Evolutionary conservation across 2,113 vertebrate species (phyloP).

Genomic region (Aleadryas rufinucha): DNA sequence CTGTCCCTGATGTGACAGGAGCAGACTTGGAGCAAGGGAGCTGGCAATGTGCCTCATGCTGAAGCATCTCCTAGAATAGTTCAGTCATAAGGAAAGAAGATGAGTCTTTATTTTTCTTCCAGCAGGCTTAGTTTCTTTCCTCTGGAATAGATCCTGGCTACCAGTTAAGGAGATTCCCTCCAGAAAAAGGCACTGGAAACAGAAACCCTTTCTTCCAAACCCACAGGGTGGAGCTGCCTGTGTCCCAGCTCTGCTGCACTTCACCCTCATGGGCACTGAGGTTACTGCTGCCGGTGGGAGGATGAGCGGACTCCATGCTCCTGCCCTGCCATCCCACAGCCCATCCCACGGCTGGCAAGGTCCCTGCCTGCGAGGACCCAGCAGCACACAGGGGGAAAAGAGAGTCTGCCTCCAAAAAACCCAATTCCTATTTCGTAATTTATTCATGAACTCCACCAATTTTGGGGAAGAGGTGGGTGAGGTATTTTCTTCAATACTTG

Average conservation of each 20-base stretch:
- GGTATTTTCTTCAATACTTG: neutral
- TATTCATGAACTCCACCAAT: neutral
- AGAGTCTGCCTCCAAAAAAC: neutral
- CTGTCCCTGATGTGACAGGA: slow-evolving; percentile 12
- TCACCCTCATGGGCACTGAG: neutral
- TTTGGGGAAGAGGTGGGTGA: neutral
- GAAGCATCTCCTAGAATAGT: slow-evolving; percentile 39
- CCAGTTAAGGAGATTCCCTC: slow-evolving; percentile 36
- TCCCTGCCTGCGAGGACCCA: neutral
- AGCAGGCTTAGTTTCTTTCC: slow-evolving; percentile 11
- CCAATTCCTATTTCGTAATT: rapidly evolving
- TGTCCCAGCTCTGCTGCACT: neutral
- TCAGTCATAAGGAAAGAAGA: neutral
- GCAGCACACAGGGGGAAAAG: neutral
- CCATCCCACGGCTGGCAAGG: neutral
- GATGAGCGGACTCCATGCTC: rapidly evolving
- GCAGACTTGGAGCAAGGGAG: slow-evolving; percentile 36
- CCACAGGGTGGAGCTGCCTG: neutral
- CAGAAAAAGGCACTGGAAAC: slow-evolving; percentile 21
- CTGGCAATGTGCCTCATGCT: neutral
- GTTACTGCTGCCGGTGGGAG: neutral
- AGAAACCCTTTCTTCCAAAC: neutral
- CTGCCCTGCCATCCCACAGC: neutral
- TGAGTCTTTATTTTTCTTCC: slow-evolving; percentile 34
- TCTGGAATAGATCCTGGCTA: slow-evolving; percentile 36